Conservation (phyloP, 2,797 vertebrate species). For the Miichthys miiuy region DNA sequence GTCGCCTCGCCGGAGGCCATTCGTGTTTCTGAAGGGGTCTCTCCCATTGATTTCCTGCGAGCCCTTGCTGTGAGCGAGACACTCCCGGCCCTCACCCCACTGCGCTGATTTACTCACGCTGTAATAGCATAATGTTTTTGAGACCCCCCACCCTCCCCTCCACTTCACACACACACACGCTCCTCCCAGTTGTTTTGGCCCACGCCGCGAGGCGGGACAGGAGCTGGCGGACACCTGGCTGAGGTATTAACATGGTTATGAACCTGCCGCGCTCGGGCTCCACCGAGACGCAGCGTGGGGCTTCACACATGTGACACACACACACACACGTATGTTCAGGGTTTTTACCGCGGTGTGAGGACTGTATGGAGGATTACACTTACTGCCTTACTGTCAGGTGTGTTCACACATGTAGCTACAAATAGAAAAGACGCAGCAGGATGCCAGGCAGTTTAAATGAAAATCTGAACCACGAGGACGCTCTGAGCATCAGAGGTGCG, state of each 20-base stretch:
- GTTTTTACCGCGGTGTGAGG: no score
- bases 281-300: conserved; percentile 18
- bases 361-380: neutral
- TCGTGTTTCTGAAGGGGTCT: conserved; percentile 45
- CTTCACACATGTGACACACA: conserved; percentile 10
- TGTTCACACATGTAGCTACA: neutral
- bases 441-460: neutral
- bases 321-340: conserved; percentile 20
- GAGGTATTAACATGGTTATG: conserved; percentile 46
- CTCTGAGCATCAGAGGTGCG: neutral
- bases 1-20: conserved; percentile 33
- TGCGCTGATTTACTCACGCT: conserved; percentile 51
- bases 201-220: conserved; percentile 17
- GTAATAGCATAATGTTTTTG: conserved; percentile 52
- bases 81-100: conserved; percentile 59
- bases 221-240: conserved; percentile 48
- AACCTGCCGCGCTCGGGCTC: conserved; percentile 32
- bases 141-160: neutral
- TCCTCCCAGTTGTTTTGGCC: conserved; percentile 42
- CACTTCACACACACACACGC: neutral
- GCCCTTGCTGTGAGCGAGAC: conserved; percentile 49
- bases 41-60: conserved; percentile 53
- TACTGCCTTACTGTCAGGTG: neutral
- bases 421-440: conserved; percentile 5
- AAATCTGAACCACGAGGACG: conserved; percentile 1